phyloP scores from a whole-genome alignment of 1,140 invertebrate genomes.

The Elysia chlorotica region DNA sequence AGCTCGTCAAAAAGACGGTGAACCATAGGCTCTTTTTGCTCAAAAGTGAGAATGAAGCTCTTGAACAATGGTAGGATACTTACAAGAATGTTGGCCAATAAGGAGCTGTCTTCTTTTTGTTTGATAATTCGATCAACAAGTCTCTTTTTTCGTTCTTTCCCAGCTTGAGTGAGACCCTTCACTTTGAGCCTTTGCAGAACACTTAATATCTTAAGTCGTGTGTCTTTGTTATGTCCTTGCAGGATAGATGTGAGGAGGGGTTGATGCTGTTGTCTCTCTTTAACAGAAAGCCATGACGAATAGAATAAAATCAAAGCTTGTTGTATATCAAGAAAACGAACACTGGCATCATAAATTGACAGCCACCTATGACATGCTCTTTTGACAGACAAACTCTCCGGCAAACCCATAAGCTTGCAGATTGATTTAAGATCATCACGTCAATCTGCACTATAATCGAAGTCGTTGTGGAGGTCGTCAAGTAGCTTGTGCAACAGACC shows the following conservation, averaged over 20 bases:
- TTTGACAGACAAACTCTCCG: neutral
- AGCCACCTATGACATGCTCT: neutral
- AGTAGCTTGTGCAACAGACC: neutral
- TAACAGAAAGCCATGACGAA: neutral
- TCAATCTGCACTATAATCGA: neutral
- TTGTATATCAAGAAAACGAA: neutral
- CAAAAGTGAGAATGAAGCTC: neutral
- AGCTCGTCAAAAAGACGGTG: neutral
- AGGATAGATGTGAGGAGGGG: neutral
- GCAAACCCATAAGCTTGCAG: neutral
- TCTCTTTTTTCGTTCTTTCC: neutral
- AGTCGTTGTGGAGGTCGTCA: neutral
- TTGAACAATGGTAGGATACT: neutral
- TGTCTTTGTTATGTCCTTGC: neutral
- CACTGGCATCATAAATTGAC: neutral
- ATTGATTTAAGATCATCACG: neutral
- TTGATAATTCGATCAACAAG: neutral
- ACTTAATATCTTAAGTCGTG: neutral
- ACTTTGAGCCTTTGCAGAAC: neutral
- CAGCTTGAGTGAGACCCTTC: neutral
- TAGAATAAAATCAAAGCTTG: neutral
- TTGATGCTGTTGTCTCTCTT: neutral
- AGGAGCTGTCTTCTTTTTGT: neutral
- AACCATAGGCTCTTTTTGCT: neutral
- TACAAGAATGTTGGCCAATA: neutral